phyloP scores from a whole-genome alignment of 53 echinoderm and acorn worm species.

The Echinometra lucunter region DNA sequence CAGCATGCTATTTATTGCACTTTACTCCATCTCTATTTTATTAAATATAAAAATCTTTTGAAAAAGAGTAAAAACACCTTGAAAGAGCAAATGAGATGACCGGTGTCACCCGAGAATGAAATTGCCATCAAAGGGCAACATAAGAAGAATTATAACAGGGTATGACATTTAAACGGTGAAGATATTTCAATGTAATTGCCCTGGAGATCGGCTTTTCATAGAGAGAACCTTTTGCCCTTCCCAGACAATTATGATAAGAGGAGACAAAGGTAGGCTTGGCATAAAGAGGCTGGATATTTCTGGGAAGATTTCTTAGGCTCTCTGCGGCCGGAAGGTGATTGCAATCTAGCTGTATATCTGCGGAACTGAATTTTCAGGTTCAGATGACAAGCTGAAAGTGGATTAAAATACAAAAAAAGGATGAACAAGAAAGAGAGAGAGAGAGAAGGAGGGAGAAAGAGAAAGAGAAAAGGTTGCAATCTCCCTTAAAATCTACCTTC shows the following conservation, averaged over 20 bases:
- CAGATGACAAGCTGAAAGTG: slow-evolving; percentile 19
- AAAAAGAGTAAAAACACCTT: neutral
- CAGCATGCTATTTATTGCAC: neutral
- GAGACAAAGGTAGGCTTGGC: slow-evolving; percentile 46
- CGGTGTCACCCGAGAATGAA: neutral
- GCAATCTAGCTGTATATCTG: slow-evolving; percentile 44
- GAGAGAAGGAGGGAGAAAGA: neutral
- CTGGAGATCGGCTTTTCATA: slow-evolving; percentile 14
- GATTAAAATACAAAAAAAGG: neutral
- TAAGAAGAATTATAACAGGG: slow-evolving; percentile 1
- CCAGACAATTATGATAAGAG: neutral
- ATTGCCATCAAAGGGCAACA: slow-evolving; percentile 3
- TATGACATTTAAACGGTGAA: slow-evolving; percentile 47
- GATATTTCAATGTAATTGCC: slow-evolving; percentile 29
- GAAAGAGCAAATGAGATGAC: slow-evolving; percentile 6
- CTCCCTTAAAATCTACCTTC: too few relatives aligned
- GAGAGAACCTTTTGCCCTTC: slow-evolving; percentile 41
- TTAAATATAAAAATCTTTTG: neutral
- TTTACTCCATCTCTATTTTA: neutral
- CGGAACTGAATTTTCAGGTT: slow-evolving; percentile 45
- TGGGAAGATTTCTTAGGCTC: slow-evolving; percentile 49
- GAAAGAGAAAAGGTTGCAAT: too few relatives aligned
- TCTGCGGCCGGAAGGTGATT: slow-evolving; percentile 17
- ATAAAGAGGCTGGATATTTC: slow-evolving; percentile 14
- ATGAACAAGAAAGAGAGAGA: neutral